Evolutionary conservation across 2,113 vertebrate genomes (phyloP).

Genomic region (Pogona vitticeps): DNA sequence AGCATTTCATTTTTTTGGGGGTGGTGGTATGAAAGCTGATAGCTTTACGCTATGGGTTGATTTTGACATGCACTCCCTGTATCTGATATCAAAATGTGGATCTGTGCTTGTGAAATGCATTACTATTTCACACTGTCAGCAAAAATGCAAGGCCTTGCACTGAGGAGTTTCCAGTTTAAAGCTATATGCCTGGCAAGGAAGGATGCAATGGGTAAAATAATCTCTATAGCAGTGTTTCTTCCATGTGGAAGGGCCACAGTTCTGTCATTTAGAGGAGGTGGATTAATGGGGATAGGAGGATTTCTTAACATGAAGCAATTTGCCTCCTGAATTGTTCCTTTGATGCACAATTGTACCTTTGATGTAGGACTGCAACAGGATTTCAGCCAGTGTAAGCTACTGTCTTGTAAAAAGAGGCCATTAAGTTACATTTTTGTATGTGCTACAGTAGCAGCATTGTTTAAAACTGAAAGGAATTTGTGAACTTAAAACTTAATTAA

Average conservation of each 20-base stretch:
- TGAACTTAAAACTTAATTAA: neutral
- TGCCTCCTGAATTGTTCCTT: too few species aligned
- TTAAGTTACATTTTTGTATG: neutral
- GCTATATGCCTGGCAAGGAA: neutral
- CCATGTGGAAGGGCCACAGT: too few species aligned
- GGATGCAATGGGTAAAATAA: too few species aligned
- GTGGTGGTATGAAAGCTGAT: too few species aligned
- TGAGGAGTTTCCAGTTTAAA: neutral
- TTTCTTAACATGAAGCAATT: too few species aligned
- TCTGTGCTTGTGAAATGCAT: neutral
- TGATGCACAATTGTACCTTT: too few species aligned
- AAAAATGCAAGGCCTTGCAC: neutral
- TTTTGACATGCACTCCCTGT: neutral
- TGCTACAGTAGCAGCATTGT: neutral
- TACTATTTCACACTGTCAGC: neutral
- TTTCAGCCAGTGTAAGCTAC: neutral
- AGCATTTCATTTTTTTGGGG: neutral
- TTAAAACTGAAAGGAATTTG: neutral
- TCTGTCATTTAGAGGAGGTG: too few species aligned
- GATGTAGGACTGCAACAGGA: too few species aligned
- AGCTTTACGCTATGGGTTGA: neutral
- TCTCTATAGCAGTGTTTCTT: too few species aligned
- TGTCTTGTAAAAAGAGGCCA: neutral
- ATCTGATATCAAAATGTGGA: too few species aligned
- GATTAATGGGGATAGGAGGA: too few species aligned